Percentiles rank a stretch among this genome's conserved stretches.
These are phyloP conservation scores for Aurelia aurita DNA, from an alignment of 30 jellyfish, hydroid and myxozoan genomes.

Conservation along the genomic window DNA sequence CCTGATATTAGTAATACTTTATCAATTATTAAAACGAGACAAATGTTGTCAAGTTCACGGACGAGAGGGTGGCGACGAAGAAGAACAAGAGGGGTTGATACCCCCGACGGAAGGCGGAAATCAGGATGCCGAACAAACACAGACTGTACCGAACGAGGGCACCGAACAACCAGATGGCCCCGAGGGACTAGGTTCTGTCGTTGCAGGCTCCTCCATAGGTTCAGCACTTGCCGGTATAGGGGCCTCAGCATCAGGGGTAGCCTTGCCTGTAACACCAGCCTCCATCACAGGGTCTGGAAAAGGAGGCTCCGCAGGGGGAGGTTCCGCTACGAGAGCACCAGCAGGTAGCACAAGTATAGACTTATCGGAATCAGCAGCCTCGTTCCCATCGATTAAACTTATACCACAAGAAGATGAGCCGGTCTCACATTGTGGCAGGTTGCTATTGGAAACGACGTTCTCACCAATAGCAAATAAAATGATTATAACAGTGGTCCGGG, in stretches of 20 bases:
- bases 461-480: conserved; percentile 86
- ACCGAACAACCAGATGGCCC: conserved; percentile 49
- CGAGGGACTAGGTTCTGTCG: conserved; percentile 11
- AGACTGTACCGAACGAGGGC: conserved; percentile 18
- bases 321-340: background rate
- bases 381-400: conserved; percentile 64
- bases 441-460: conserved; percentile 77
- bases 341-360: conserved; percentile 69
- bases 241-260: background rate
- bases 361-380: conserved; percentile 53
- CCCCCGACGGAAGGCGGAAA: conserved; percentile 35
- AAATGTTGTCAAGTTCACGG: conserved; percentile 78
- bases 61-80: conserved; percentile 72
- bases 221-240: conserved; percentile 19
- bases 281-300: background rate
- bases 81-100: conserved; percentile 41
- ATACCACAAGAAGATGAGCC: conserved; percentile 79
- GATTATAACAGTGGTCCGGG: conserved; percentile 81
- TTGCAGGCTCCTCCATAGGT: conserved; percentile 29
- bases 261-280: background rate
- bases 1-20: conserved; percentile 39
- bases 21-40: conserved; percentile 64
- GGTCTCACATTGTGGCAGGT: conserved; percentile 70
- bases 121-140: conserved; percentile 4
- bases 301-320: conserved; percentile 13